Evolutionary conservation across 2,797 vertebrate species (phyloP), one percentile per base, ranked within the genome.

Genomic region (Microchirus variegatus): DNA sequence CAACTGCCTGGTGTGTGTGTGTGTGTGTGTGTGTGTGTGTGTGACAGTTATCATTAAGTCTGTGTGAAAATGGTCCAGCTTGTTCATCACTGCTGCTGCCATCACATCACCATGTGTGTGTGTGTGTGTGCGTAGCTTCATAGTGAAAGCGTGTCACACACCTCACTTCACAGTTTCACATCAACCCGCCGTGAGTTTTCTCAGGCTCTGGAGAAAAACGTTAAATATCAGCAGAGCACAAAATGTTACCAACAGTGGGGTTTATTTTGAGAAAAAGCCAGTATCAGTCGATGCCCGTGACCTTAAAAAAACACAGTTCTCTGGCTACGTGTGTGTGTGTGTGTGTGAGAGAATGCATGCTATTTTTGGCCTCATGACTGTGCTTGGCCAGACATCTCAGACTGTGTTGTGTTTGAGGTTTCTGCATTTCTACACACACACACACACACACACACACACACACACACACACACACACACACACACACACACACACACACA

Each of bases 101-200:
- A 16, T 54, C 56, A 16, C 52, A 19, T 52, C 42, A 15, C 14
- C 42, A 35, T 18, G n/a, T 58, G 16, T 53, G 19, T 54, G 18
- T 67, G 18, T 43, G 15, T 66, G 53, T 52, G 38, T 17, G 15
- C 31, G 22, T 31, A 44, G 35, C 31, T 12, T 66, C 51, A 65
- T 5, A 12, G 1, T 43, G 53, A 72, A 67, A 69, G 47, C 52
- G 53, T 54, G 16, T 38, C 31, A 17, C 14, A 31, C 14, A 31
- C 44, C 16, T 63, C 22, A 17, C 56, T 42, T 53, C 26, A 37
- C 6, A 35, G 59, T 86, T 74, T 81, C 70, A 70, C 36, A 76
- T 78, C 62, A 70, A 41, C 63, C 65, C 65, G 69, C 17, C 2
- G 7, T 50, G 17, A 0, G 10, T 14, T 59, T 12, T 59, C 12